These are phyloP conservation scores for Pseudoatta argentina DNA, from an alignment of 1,140 invertebrate genomes.

Conservation along the genomic window DNA sequence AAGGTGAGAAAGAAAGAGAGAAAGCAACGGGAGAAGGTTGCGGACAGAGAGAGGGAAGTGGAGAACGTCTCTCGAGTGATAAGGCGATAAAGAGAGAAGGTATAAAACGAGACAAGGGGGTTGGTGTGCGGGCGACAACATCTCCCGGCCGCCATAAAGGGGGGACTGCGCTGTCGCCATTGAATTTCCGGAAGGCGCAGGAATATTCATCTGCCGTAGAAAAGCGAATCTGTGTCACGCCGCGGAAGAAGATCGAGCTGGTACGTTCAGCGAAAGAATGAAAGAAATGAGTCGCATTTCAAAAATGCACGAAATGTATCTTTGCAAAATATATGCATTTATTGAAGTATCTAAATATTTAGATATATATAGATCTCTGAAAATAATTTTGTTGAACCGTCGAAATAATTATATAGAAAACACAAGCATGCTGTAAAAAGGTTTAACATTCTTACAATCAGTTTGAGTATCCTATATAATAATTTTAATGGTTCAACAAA, in stretches of 20 bases:
- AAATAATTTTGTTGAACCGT: too few relatives aligned
- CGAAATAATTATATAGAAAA: too few relatives aligned
- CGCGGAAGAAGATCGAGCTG: slow-evolving; percentile 9
- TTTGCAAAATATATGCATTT: not conserved
- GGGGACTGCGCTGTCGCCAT: slow-evolving; percentile 60
- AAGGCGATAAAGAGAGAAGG: slow-evolving; percentile 76
- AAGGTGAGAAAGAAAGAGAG: slow-evolving; percentile 12
- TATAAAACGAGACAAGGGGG: slow-evolving; percentile 74
- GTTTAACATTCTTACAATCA: too few relatives aligned
- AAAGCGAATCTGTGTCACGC: slow-evolving; percentile 48
- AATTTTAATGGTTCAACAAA: too few relatives aligned
- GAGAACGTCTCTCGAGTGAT: slow-evolving; percentile 75
- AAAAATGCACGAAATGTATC: not conserved
- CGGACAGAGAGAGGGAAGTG: slow-evolving; percentile 37
- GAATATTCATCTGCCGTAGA: slow-evolving; percentile 69
- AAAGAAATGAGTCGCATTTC: slow-evolving; percentile 33
- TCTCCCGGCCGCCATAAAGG: slow-evolving; percentile 69
- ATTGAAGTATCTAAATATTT: too few relatives aligned
- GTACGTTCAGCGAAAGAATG: slow-evolving; percentile 18
- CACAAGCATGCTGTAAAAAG: too few relatives aligned
- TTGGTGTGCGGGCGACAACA: slow-evolving; percentile 69
- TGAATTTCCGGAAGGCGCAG: slow-evolving; percentile 70
- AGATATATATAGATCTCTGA: too few relatives aligned
- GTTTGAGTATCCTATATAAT: too few relatives aligned
- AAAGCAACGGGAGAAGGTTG: slow-evolving; percentile 12